phyloP scores from a whole-genome alignment of 2,797 vertebrate genomes.

The Hapalemur alaotrensis region DNA sequence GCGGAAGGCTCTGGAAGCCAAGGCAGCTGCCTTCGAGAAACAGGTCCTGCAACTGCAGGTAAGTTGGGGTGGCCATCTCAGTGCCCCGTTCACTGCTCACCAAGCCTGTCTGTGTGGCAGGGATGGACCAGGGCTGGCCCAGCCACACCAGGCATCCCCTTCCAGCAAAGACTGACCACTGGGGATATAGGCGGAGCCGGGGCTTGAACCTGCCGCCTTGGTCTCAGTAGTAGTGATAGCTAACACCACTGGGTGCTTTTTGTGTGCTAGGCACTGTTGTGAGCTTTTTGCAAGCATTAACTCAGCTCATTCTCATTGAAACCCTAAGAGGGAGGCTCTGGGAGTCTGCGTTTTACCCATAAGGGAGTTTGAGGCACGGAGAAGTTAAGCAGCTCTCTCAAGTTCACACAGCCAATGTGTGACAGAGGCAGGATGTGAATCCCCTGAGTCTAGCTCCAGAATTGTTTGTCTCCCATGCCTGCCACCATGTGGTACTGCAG shows the following conservation, averaged over 20 bases:
- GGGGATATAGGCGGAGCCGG: too few relatives aligned
- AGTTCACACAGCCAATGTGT: neutral
- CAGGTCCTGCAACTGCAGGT: slow-evolving; percentile 93
- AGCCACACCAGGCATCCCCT: neutral
- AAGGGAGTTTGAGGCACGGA: neutral
- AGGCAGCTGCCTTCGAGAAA: slow-evolving; percentile 87
- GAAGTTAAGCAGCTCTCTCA: neutral
- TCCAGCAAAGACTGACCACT: neutral
- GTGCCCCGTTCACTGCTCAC: fast-evolving
- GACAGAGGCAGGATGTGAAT: neutral
- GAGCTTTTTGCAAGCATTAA: neutral
- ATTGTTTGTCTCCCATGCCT: neutral
- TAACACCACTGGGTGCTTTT: fast-evolving
- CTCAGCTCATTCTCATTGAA: neutral
- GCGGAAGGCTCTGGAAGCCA: slow-evolving; percentile 91
- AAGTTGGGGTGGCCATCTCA: neutral
- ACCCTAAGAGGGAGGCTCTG: fast-evolving
- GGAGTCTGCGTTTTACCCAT: neutral
- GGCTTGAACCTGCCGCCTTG: neutral
- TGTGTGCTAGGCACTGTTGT: neutral
- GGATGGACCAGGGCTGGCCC: neutral
- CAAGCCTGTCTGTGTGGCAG: neutral
- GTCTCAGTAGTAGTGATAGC: neutral
- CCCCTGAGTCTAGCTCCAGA: neutral
- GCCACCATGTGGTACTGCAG: neutral